Percentiles rank a stretch among this genome's conserved stretches.
These are phyloP conservation scores for Chrysomela aeneicollis DNA, from an alignment of 2,888 invertebrate genomes.

Conservation along the genomic window DNA sequence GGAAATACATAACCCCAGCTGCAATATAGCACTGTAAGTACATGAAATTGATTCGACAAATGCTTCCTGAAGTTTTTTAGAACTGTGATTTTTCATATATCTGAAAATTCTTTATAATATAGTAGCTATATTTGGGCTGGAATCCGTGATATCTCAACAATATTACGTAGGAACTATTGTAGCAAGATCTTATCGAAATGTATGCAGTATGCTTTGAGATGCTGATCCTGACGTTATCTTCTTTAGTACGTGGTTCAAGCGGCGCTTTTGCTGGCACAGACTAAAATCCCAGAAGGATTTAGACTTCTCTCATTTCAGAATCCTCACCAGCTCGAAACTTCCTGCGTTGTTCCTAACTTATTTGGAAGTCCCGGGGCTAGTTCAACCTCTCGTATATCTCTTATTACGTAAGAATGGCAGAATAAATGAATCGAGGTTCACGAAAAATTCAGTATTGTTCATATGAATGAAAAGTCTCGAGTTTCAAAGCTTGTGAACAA, in stretches of 20 bases:
- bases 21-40: not conserved
- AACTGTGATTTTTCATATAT: too few species aligned
- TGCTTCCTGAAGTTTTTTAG: too few species aligned
- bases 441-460: too few species aligned
- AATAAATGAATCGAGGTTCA: not conserved
- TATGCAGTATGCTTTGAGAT: constrained; percentile 49
- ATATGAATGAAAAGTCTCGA: too few species aligned
- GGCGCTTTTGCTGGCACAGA: constrained; percentile 37
- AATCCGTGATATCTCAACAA: constrained; percentile 40
- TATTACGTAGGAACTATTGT: constrained; percentile 45
- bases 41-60: not conserved
- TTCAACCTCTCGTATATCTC: not conserved
- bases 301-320: constrained; percentile 46
- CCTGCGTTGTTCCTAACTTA: constrained; percentile 39
- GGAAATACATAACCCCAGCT: constrained; percentile 34
- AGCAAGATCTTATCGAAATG: constrained; percentile 50
- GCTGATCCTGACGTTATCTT: constrained; percentile 49
- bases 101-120: too few species aligned
- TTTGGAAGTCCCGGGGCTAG: not conserved
- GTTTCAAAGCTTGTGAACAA: too few species aligned
- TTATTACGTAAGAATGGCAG: not conserved
- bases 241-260: constrained; percentile 46
- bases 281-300: constrained; percentile 46
- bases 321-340: constrained; percentile 46
- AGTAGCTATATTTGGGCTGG: constrained; percentile 38